Evolutionary conservation across 1,140 invertebrate species (phyloP), one percentile per base, ranked within the genome.

Genomic region (Temnothorax longispinosus): DNA sequence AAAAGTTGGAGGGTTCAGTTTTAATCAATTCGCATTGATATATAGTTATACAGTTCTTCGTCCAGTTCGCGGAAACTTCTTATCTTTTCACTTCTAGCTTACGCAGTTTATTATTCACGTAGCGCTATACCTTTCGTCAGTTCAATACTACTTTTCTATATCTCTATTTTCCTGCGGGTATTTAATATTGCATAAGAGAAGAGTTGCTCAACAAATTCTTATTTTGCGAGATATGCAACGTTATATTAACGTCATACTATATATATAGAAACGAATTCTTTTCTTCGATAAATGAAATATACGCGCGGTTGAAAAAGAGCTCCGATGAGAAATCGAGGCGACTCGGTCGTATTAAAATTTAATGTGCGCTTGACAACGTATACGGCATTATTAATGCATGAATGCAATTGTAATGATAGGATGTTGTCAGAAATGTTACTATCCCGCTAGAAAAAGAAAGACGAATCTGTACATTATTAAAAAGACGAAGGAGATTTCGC

Each of bases 331-430:
- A 7, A 8, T 18, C 21, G 41, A 27, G 0, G 11, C 27, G 5
- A 35, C 18, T 47, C 15, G 21, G 50, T 3, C 10, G 21, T 38
- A 54, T 81, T 81, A 81, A 81, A 81, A 27, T 69, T 81, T 71
- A 71, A 81, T 4, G 27, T 54, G 32, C 11, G 13, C 15, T 41
- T 50, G 52, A 54, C 35, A 41, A 47, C 21, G 1, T 27, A 5
- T 56, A 27, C n/a, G 5, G 2, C 41, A 52, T 71, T 81, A 71
- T 0, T 72, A 71, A 81, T 69, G 64, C 35, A 81, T 27, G 0
- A 27, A 27, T 27, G 27, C 27, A 8, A 10, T 47, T 13, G 5
- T 35, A 64, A 32, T 64, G n/a, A 60, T 2, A 2, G 11, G 54
- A 54, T 52, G 27, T 52, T 50, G 10, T 32, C 8, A 21, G n/a